Conservation (phyloP, 2,797 vertebrate genomes). For the Macroramphosus scolopax region DNA sequence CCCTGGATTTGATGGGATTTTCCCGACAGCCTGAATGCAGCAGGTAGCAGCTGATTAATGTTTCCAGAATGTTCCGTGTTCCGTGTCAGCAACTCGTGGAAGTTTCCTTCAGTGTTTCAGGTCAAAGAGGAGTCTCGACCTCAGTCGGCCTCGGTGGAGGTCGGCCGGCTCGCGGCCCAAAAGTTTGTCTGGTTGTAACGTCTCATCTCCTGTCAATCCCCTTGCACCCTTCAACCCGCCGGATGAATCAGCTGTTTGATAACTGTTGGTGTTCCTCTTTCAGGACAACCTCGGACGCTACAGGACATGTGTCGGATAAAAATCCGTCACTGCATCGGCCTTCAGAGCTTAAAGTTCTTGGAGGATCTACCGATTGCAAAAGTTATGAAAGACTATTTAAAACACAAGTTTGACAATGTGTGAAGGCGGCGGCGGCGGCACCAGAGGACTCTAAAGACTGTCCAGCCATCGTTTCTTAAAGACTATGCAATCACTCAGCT, state of each 20-base stretch:
- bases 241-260: no score
- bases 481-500: constrained; percentile 95
- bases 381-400: constrained; percentile 99
- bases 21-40: constrained; percentile 39
- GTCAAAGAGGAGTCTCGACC: no score
- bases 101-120: no score
- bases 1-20: constrained; percentile 44
- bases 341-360: constrained; percentile 93
- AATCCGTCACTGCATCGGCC: constrained; percentile 96
- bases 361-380: constrained; percentile 96
- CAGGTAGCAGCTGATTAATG: not conserved
- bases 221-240: no score
- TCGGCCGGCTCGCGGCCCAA: no score
- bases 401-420: constrained; percentile 97
- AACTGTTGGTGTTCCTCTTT: constrained; percentile 30
- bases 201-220: no score
- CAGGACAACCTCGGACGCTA: constrained; percentile 92
- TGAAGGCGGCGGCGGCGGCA: constrained; percentile 68
- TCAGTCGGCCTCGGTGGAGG: no score
- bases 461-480: constrained; percentile 72
- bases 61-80: no score
- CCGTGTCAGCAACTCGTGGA: no score
- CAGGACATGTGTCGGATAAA: constrained; percentile 98
- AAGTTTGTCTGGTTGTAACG: no score
- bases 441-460: constrained; percentile 64